phyloP scores from a whole-genome alignment of 2,888 invertebrate species.

The Apeira syringaria region DNA sequence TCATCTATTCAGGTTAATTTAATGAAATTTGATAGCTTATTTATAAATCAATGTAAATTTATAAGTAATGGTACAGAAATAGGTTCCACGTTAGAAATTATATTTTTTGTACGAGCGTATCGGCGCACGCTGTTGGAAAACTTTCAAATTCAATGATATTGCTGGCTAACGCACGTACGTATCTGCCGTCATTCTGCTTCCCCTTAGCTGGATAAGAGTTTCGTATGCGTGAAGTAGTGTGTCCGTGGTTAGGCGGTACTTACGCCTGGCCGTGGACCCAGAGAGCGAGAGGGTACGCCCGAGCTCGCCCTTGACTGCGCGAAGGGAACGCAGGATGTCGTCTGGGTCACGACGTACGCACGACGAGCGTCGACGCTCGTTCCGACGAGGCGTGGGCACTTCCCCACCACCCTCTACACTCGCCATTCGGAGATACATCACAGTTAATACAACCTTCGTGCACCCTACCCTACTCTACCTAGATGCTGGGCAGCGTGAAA shows the following conservation, averaged over 20 bases:
- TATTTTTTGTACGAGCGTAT: too few species aligned
- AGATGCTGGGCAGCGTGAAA: background rate
- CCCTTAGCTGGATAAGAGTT: too few species aligned
- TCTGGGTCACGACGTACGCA: slow-evolving; percentile 93
- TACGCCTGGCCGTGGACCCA: slow-evolving; percentile 88
- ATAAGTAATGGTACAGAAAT: too few species aligned
- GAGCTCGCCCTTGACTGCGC: slow-evolving; percentile 92
- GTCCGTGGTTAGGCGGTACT: slow-evolving; percentile 61
- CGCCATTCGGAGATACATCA: slow-evolving; percentile 34
- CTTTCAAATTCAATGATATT: too few species aligned
- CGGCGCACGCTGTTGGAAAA: too few species aligned
- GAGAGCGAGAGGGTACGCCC: slow-evolving; percentile 92
- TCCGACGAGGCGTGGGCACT: slow-evolving; percentile 62
- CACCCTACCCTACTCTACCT: background rate
- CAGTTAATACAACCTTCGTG: slow-evolving; percentile 7
- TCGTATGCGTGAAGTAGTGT: too few species aligned
- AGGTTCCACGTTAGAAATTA: too few species aligned
- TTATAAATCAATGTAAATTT: too few species aligned
- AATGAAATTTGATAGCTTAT: too few species aligned
- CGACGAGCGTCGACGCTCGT: slow-evolving; percentile 90
- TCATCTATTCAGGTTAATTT: too few species aligned
- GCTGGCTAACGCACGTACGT: too few species aligned
- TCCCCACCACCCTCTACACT: slow-evolving; percentile 53
- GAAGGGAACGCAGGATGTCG: slow-evolving; percentile 91
- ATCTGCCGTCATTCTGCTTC: background rate